Conservation (phyloP, 2,797 vertebrate genomes). For the Semotilus atromaculatus region DNA sequence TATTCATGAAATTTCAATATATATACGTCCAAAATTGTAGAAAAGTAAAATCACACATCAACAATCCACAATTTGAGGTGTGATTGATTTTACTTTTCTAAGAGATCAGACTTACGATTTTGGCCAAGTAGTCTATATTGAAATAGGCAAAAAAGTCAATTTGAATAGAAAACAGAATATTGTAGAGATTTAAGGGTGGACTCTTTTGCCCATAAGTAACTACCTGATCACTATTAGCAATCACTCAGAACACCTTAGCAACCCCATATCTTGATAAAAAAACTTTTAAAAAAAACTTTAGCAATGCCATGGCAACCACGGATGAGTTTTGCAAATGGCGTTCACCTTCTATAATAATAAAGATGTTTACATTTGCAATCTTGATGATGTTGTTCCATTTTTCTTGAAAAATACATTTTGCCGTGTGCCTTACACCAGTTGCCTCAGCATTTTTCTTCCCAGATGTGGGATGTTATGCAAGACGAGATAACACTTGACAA, state of each 20-base stretch:
- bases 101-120: not conserved
- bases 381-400: not conserved
- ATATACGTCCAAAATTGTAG: too few relatives aligned
- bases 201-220: not conserved
- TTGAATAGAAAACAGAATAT: not conserved
- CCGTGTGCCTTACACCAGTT: not conserved
- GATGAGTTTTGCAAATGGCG: not conserved
- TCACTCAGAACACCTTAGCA: not conserved
- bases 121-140: not conserved
- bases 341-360: too few relatives aligned
- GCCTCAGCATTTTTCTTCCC: not conserved
- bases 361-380: not conserved
- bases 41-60: too few relatives aligned
- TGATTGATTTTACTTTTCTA: not conserved
- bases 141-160: not conserved
- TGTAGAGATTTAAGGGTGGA: not conserved
- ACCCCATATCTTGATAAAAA: not conserved
- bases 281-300: not conserved
- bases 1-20: too few relatives aligned
- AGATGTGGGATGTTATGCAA: not conserved
- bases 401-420: too few relatives aligned
- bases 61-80: too few relatives aligned
- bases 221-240: not conserved
- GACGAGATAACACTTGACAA: conserved; percentile 14
- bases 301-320: not conserved